Base-by-base conservation (phyloP, 1,140 invertebrate genomes). In the Saccostrea echinata region DNA sequence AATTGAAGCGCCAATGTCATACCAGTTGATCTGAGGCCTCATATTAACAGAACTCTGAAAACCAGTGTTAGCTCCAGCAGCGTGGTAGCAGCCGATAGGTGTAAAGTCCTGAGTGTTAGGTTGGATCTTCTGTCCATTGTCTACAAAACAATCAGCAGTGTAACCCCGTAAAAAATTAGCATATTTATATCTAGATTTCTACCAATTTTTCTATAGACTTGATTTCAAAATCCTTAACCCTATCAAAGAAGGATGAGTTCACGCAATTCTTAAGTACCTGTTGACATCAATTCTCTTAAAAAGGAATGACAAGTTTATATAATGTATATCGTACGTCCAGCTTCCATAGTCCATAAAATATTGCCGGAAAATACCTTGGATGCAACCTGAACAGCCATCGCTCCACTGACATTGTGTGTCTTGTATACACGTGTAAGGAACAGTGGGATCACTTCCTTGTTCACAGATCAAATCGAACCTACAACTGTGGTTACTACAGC, bases 401-500 rank as follows among this genome's bases (percentile, higher is more conserved):
- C 12, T 71, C 68, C n/a, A 12, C 16, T 71, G 68, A 30, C 68
- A 71, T 2, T 71, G 24, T 27, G 24, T 71, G 68, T 71, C 68
- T 12, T 12, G 8, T 33, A 1, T 13, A 71, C 68, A 33, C 13
- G 24, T 27, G 68, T 71, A 71, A 24, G 68, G 30, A 9, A 57
- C 21, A 21, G 55, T 57, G 55, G 12, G 55, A 16, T 71, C 24
- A 13, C 30, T 30, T 71, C 68, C 68, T 16, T 27, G 24, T 33
- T 71, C 68, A 71, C 68, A 71, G 68, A 71, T 24, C n/a, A 71
- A 8, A 16, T 71, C 68, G 9, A 30, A 13, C 24, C 68, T 71
- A 71, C 68, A 71, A 9, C 24, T 71, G 68, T 71, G 68, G 68
- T 71, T 30, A 13, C 68, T 71, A 27, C 68, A 71, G 68, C 68